Base-by-base conservation (phyloP, 2,113 vertebrate genomes). In the Cranoglanis bouderius region DNA sequence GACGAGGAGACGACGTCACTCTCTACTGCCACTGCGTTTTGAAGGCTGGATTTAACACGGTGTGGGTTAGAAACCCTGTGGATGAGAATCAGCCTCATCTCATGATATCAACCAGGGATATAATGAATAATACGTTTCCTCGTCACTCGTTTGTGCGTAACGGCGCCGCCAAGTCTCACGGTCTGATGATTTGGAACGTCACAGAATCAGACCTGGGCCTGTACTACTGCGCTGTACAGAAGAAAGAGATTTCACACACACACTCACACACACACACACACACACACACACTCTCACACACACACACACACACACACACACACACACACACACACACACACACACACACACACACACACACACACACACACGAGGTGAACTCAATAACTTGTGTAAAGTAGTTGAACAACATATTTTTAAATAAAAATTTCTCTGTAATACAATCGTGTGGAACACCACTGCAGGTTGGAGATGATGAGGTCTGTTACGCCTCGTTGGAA, bases 111-210 rank as follows among this genome's bases (percentile, higher is more conserved):
- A 1, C 0, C 6, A 21, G 0, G 0, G 57, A 46, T 13, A 3
- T n/a, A 38, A 0, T 0, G 14, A 2, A 57, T 1, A 16, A 24
- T 6, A 5, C 0, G 13, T 40, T 61, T 24, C 55, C 57, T 38
- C 84, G 51, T 46, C 90, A 81, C 38, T 80, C 0, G 18, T 59
- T 67, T 29, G 7, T 55, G 4, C 14, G 63, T 21, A 90, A 91
- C 35, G 0, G 0, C 1, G 84, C 26, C 14, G 85, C 29, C 32
- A 51, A 67, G 2, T 53, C 88, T 4, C 7, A 53, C 24, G 75
- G 70, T 85, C 63, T 92, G 51, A 53, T 81, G 84, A 91, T 92
- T 40, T 57, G 29, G 26, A 92, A 92, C 78, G 43, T 92, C n/a
- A 89, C 83, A 61, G 87, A 85, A 18, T 85, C 82, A 86, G 87